Conservation (phyloP, 2,888 invertebrate genomes). For the Epiblema foenella region DNA sequence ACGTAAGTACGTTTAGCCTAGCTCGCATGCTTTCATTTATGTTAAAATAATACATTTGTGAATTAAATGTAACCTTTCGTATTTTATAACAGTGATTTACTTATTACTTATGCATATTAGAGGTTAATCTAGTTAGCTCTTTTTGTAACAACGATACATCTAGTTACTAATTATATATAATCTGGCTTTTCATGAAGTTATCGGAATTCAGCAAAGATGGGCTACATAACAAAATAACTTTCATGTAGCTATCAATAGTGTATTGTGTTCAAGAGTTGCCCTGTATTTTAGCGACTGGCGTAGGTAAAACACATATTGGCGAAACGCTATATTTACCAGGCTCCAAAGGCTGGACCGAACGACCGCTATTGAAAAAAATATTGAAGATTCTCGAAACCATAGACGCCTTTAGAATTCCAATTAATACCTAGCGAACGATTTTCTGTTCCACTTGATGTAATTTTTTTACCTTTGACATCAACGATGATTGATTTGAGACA, state of each 20-base stretch:
- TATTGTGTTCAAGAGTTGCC: not conserved
- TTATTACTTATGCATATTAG: no score
- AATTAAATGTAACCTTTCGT: no score
- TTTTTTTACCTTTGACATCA: not conserved
- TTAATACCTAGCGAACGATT: conserved; percentile 23
- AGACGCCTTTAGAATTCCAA: conserved; percentile 32
- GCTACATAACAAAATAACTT: not conserved
- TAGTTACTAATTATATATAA: no score
- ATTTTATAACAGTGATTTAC: no score
- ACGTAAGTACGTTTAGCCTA: no score
- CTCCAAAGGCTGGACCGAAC: conserved; percentile 15
- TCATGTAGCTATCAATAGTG: not conserved
- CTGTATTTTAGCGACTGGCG: not conserved
- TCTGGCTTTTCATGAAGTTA: no score
- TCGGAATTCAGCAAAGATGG: no score
- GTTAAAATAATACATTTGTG: no score
- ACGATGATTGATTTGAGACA: not conserved
- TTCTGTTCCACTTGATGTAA: conserved; percentile 8
- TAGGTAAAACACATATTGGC: conserved; percentile 20
- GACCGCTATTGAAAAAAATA: conserved; percentile 30
- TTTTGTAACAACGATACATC: no score
- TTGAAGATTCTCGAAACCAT: conserved; percentile 35
- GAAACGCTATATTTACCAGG: conserved; percentile 21
- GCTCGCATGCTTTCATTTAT: no score
- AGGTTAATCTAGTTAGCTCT: no score